Conservation (phyloP, 1,140 invertebrate species). For the Atta cephalotes region DNA sequence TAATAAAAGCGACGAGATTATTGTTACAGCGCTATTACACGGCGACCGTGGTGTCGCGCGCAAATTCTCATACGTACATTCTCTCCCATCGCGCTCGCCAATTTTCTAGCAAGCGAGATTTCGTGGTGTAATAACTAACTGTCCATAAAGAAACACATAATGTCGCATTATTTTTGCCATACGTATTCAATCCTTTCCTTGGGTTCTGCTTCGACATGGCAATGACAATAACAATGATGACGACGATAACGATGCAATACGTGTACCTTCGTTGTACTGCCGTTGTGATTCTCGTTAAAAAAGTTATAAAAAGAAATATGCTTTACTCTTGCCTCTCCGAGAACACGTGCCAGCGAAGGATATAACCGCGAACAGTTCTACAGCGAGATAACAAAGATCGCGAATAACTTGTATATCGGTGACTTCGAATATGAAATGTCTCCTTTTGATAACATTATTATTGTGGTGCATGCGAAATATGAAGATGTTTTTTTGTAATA, state of each 20-base stretch:
- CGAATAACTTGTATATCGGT: neutral
- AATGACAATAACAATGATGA: neutral
- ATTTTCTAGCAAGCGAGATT: slow-evolving; percentile 38
- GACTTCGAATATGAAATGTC: slow-evolving; percentile 18
- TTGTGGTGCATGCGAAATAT: neutral
- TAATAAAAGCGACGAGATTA: slow-evolving; percentile 62
- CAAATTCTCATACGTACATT: slow-evolving; percentile 42
- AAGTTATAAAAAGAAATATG: slow-evolving; percentile 11
- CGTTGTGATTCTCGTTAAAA: slow-evolving; percentile 25
- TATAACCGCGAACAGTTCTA: slow-evolving; percentile 12
- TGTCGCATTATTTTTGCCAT: slow-evolving; percentile 30
- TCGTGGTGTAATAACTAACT: slow-evolving; percentile 54
- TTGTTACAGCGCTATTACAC: slow-evolving; percentile 42
- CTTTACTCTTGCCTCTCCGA: neutral
- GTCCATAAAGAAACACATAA: slow-evolving; percentile 36
- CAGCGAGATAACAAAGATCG: slow-evolving; percentile 4
- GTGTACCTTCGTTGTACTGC: neutral
- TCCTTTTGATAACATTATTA: slow-evolving; percentile 18
- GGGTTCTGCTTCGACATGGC: neutral
- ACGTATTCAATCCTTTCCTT: slow-evolving; percentile 42
- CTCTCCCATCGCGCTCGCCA: slow-evolving; percentile 1
- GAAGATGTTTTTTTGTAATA: neutral
- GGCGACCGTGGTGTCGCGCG: neutral
- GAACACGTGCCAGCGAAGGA: slow-evolving; percentile 20
- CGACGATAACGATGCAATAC: neutral